These are phyloP conservation scores for Regulus satrapa DNA, from an alignment of 2,113 vertebrate species.

Conservation along the genomic window DNA sequence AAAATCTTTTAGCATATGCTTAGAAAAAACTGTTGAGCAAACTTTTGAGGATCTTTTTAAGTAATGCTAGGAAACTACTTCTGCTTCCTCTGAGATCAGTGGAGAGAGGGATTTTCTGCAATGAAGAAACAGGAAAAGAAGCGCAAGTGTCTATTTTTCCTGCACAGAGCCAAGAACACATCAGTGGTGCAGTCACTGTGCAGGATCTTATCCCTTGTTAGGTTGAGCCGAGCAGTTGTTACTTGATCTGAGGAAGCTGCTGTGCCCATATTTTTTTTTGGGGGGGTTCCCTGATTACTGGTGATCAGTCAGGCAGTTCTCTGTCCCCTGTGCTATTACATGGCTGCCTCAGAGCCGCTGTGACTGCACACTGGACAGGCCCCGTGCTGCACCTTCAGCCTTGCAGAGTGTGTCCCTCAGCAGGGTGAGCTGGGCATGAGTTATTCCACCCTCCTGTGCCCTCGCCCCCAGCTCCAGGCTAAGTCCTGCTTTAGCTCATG, in stretches of 20 bases:
- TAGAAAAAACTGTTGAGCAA: not conserved
- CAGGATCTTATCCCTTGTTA: not conserved
- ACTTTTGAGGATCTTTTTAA: not conserved
- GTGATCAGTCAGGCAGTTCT: not conserved
- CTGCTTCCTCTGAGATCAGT: not conserved
- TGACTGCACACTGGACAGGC: not conserved
- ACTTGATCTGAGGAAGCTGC: not conserved
- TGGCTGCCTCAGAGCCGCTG: not conserved
- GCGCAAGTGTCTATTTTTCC: not conserved
- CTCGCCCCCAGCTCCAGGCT: not conserved
- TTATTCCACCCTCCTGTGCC: not conserved
- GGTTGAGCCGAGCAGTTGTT: not conserved
- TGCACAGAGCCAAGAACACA: not conserved
- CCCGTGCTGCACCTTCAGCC: not conserved
- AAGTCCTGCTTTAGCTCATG: not conserved
- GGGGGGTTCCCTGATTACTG: accelerated
- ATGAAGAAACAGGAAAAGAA: not conserved
- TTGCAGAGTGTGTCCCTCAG: not conserved
- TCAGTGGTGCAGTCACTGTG: not conserved
- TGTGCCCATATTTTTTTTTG: no score
- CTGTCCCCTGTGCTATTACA: accelerated
- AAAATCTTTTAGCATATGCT: not conserved
- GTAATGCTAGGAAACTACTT: not conserved
- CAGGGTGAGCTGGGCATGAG: not conserved
- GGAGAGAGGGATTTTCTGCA: not conserved